Evolutionary conservation across 92 coral and sea anemone genomes (phyloP), one percentile per base, ranked within the genome.

Genomic region (Diadumene lineata): DNA sequence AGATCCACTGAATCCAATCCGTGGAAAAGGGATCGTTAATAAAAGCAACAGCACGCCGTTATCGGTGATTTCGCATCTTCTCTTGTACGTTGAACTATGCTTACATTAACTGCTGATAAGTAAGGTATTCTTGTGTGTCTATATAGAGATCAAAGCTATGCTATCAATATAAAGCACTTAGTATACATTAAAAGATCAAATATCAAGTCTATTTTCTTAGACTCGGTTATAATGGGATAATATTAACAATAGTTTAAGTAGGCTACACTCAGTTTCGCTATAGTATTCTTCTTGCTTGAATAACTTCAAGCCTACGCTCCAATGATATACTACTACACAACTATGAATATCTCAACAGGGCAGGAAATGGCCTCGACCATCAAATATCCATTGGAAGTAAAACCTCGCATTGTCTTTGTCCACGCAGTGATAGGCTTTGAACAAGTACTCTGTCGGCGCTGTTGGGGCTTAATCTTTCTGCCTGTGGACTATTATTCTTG

Each of bases 281-380:
- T n/a, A n/a, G n/a, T n/a, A n/a, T 62, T 62, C 68, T 62, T 62
- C 1, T 28, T 1, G 68, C 43, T 62, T 62, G 38, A 62, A 30
- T 62, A 30, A 62, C 43, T 31, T 62, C 27, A 22, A 26, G 11
- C 27, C 68, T 28, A 62, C 68, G 68, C 68, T 62, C 31, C 68
- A 62, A 1, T 62, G 68, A 22, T 11, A 58, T 10, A 58, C 2
- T 32, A 25, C 7, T n/a, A 62, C n/a, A 21, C 43, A 62, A 19
- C 29, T 6, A 31, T 22, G 2, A 43, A 62, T 62, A 62, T 62
- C 38, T 28, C 13, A 15, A 27, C 21, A 10, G 2, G n/a, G 43
- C 68, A 28, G 68, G 38, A 28, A 62, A 31, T 10, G 18, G 18
- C 1, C 38, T 3, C 1, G 68, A 62, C 68, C 11, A 22, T 10